phyloP scores from a whole-genome alignment of 1,140 invertebrate species.

The Calycopis cecrops region DNA sequence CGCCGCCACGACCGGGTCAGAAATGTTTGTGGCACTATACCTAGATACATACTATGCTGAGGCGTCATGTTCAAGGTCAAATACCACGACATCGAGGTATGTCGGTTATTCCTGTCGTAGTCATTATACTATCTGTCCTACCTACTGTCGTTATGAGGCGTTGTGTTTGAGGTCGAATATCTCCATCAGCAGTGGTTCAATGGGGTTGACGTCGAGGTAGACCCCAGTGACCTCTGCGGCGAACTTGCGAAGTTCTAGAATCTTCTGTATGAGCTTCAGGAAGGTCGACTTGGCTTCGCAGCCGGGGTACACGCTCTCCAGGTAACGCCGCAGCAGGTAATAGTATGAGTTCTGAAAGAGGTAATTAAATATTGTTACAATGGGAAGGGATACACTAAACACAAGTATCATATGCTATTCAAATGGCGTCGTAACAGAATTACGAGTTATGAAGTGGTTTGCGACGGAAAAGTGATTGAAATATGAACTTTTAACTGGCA shows the following conservation, averaged over 20 bases:
- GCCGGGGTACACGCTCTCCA: constrained; percentile 88
- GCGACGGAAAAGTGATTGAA: too few relatives aligned
- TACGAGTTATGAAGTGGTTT: too few relatives aligned
- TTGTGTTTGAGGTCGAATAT: constrained; percentile 90
- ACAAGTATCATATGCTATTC: too few relatives aligned
- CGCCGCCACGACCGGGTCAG: too few relatives aligned
- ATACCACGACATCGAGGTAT: too few relatives aligned
- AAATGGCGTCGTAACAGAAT: too few relatives aligned
- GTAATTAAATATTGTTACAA: constrained; percentile 7
- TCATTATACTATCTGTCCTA: neutral
- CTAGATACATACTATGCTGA: too few relatives aligned
- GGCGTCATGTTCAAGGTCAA: neutral
- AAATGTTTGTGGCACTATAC: too few relatives aligned
- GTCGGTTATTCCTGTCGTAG: too few relatives aligned
- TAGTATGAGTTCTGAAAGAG: constrained; percentile 89
- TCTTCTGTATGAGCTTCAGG: constrained; percentile 90
- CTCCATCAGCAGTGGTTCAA: constrained; percentile 94
- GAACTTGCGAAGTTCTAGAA: constrained; percentile 88
- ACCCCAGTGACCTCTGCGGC: constrained; percentile 92
- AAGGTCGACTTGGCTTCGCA: constrained; percentile 91
- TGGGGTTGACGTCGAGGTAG: constrained; percentile 93
- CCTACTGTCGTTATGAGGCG: constrained; percentile 23
- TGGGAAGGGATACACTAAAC: too few relatives aligned
- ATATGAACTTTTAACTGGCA: too few relatives aligned
- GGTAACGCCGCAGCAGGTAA: constrained; percentile 88